A percentile compares a stretch with the other conserved stretches of the same genome.
Conservation (phyloP, 2,888 invertebrate genomes). For the Druceiella hillmani region DNA sequence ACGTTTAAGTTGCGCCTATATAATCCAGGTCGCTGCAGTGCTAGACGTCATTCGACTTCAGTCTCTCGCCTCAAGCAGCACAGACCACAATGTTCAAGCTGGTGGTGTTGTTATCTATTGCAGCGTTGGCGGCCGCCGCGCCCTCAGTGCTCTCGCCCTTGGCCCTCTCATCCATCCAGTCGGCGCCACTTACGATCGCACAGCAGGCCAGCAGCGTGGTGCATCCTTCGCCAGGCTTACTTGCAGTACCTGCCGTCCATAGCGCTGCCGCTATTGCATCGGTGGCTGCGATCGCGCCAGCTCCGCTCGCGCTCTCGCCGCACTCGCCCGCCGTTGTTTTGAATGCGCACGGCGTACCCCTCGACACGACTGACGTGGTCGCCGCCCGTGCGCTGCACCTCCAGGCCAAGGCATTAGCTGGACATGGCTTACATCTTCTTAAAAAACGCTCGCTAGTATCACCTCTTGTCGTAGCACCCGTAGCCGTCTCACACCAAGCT, state of each 20-base stretch:
- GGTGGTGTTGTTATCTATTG: too few relatives aligned
- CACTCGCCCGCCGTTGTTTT: slow-evolving; percentile 43
- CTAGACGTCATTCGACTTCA: too few relatives aligned
- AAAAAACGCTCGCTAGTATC: slow-evolving; percentile 30
- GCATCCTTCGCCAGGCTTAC: too few relatives aligned
- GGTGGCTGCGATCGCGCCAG: slow-evolving; percentile 34
- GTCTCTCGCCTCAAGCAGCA: too few relatives aligned
- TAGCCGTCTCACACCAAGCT: slow-evolving; percentile 27
- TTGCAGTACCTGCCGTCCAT: too few relatives aligned
- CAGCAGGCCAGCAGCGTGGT: too few relatives aligned
- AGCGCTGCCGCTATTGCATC: slow-evolving; percentile 28
- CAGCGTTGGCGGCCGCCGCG: slow-evolving; percentile 24
- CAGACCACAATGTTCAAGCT: too few relatives aligned
- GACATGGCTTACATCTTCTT: slow-evolving; percentile 32
- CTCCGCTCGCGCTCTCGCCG: slow-evolving; percentile 41
- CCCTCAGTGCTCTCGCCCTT: slow-evolving; percentile 33
- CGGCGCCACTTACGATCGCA: not conserved
- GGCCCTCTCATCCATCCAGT: slow-evolving; percentile 33
- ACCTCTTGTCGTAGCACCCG: slow-evolving; percentile 6
- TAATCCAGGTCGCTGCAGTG: too few relatives aligned
- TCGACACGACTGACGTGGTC: slow-evolving; percentile 45
- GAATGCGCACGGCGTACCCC: slow-evolving; percentile 40
- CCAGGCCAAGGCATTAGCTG: slow-evolving; percentile 36
- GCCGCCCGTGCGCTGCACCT: slow-evolving; percentile 41
- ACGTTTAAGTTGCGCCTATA: too few relatives aligned